These are phyloP conservation scores for Cataglyphis livida DNA, from an alignment of 2,888 invertebrate species.

Conservation along the genomic window DNA sequence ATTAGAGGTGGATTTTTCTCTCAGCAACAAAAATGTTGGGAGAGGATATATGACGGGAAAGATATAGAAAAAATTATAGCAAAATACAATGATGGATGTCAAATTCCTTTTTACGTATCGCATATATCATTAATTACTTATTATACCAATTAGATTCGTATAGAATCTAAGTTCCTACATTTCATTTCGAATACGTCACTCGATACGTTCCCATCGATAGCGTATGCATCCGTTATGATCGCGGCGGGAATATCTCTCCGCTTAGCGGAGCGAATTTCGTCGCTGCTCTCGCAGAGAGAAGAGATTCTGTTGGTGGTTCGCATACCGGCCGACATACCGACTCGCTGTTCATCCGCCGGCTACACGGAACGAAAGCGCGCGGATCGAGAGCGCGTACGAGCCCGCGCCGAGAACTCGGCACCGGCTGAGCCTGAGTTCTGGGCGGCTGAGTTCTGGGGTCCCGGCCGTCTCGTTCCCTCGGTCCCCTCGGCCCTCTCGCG, in stretches of 20 bases:
- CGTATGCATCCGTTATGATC: slow-evolving; percentile 13
- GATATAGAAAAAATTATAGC: too few species aligned
- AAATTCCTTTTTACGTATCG: neutral
- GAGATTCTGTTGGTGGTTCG: slow-evolving; percentile 33
- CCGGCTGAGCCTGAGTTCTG: slow-evolving; percentile 30
- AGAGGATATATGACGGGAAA: neutral
- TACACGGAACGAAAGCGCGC: slow-evolving; percentile 48
- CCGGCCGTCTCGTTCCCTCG: slow-evolving; percentile 19
- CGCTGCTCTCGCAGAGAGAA: slow-evolving; percentile 22
- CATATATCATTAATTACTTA: neutral
- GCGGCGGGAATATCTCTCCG: slow-evolving; percentile 31
- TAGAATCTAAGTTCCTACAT: slow-evolving; percentile 1
- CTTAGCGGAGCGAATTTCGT: slow-evolving; percentile 38
- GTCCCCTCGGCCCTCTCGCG: slow-evolving; percentile 57
- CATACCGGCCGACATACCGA: slow-evolving; percentile 50
- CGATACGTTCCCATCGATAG: slow-evolving; percentile 15
- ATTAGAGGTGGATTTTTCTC: neutral
- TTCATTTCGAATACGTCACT: slow-evolving; percentile 10
- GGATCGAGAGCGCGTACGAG: slow-evolving; percentile 43
- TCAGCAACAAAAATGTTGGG: neutral
- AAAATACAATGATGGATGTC: neutral
- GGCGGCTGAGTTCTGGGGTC: slow-evolving; percentile 63
- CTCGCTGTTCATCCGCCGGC: slow-evolving; percentile 40
- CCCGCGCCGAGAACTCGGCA: slow-evolving; percentile 30
- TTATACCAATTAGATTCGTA: neutral